Evolutionary conservation across 2,888 invertebrate genomes (phyloP), one percentile per base, ranked within the genome.

Genomic region (Gandaritis pyraliata): DNA sequence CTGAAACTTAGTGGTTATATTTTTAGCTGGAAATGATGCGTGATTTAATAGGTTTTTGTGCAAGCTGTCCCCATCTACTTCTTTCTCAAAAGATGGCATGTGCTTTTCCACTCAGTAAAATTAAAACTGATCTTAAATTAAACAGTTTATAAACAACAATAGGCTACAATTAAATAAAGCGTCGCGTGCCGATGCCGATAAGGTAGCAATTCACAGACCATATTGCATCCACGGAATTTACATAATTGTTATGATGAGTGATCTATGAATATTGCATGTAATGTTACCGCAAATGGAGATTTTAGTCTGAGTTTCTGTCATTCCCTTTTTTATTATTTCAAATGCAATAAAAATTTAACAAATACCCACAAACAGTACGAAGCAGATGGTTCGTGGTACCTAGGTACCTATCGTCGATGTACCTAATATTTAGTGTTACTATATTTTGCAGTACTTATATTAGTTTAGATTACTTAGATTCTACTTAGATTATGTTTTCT

Each of bases 161-260:
- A 74, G 81, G 73, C 65, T 73, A 79, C 75, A 78, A 80, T 80
- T 80, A 78, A 66, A 73, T 61, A 77, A 79, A 80, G 69, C 72
- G 82, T 91, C 87, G 91, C 91, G 90, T 91, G 91, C 84, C 81
- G 90, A 90, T 89, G 73, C 62, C 45, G 74, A 90, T 90, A 91
- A 82, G 70, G 76, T 61, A 73, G 75, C 86, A 85, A 83, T 88
- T 87, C 85, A 85, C 86, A 85, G 86, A 81, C 91, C 91, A 91
- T 91, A 91, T 90, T 91, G 91, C 89, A 82, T 81, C 80, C 86
- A 81, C 82, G 78, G 81, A 85, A 90, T 91, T 88, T 89, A 80
- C 89, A 91, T 91, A 90, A 90, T 89, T 87, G 83, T 83, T 79
- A 77, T 80, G 74, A 78, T 76, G 77, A 76, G 74, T 75, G 73